Evolutionary conservation across 37 sponge, comb jelly and placozoan genomes (phyloP), one percentile per base, ranked within the genome.

Genomic region (Chondrilla cf. caribensis): DNA sequence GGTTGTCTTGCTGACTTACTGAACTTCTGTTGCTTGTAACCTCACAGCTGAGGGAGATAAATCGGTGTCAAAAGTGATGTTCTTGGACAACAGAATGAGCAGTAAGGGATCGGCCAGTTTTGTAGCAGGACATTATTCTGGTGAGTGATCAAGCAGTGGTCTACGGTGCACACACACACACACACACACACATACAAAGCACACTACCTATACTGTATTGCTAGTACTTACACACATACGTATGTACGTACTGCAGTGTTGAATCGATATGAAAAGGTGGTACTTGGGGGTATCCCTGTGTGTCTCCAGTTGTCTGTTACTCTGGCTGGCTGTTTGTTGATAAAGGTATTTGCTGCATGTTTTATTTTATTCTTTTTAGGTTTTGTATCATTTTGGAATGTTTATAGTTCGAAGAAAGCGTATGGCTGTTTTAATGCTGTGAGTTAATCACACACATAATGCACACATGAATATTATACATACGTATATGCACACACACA

Each of bases 321-420:
- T n/a, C n/a, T n/a, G n/a, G n/a, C n/a, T n/a, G n/a, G n/a, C n/a
- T n/a, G n/a, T n/a, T n/a, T n/a, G n/a, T n/a, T n/a, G n/a, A n/a
- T n/a, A n/a, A n/a, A n/a, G n/a, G n/a, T n/a, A n/a, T n/a, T n/a
- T n/a, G n/a, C n/a, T n/a, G n/a, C n/a, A n/a, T n/a, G n/a, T n/a
- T n/a, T n/a, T n/a, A n/a, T n/a, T n/a, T n/a, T n/a, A n/a, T n/a
- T n/a, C n/a, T 62, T 15, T 62, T 8, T 78, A 95, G 96, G 96
- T 11, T 87, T 86, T 60, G 58, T 95, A 4, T 87, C 89, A 42
- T 95, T 95, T 58, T 95, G 96, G 96, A 92, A 92, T 81, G 38
- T 94, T 29, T 87, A 90, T 70, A 79, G 85, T 3, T 32, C 76
- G 0, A 51, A 44, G 21, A 67, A 32, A 39, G 87, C 87, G 32